These are phyloP conservation scores for Rhinopomastus cyanomelas DNA, from an alignment of 2,113 vertebrate genomes.

Conservation along the genomic window DNA sequence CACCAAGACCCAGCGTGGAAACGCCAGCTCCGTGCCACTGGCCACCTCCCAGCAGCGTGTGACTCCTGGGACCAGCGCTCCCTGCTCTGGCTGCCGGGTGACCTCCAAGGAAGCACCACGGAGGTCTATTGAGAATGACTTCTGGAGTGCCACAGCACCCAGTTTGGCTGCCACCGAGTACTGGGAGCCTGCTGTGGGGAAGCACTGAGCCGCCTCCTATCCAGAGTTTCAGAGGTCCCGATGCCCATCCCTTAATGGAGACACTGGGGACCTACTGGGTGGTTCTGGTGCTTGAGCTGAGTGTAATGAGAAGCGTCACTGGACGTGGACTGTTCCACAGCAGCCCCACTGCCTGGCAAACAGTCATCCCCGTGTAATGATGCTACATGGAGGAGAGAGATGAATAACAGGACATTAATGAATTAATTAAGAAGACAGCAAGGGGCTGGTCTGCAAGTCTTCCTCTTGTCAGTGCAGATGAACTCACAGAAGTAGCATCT, in stretches of 20 bases:
- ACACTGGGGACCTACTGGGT: background rate
- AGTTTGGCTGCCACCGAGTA: background rate
- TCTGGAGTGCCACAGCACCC: background rate
- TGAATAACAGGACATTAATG: background rate
- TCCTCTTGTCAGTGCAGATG: background rate
- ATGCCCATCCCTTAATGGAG: background rate
- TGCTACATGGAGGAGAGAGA: background rate
- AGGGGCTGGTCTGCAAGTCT: background rate
- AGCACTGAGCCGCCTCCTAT: background rate
- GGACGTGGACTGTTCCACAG: background rate
- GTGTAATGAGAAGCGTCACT: background rate
- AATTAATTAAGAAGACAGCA: background rate
- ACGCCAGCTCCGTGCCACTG: background rate
- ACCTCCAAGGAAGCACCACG: background rate
- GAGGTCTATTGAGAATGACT: background rate
- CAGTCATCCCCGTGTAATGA: background rate
- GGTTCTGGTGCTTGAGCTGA: background rate
- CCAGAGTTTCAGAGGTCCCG: background rate
- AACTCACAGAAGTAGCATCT: background rate
- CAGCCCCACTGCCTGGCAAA: background rate
- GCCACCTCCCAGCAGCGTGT: background rate
- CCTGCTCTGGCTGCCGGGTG: background rate
- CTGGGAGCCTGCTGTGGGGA: accelerated
- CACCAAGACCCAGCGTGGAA: background rate
- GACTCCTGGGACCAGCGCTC: background rate